These are phyloP conservation scores for Amorpha juglandis DNA, from an alignment of 2,888 invertebrate species.

Conservation along the genomic window DNA sequence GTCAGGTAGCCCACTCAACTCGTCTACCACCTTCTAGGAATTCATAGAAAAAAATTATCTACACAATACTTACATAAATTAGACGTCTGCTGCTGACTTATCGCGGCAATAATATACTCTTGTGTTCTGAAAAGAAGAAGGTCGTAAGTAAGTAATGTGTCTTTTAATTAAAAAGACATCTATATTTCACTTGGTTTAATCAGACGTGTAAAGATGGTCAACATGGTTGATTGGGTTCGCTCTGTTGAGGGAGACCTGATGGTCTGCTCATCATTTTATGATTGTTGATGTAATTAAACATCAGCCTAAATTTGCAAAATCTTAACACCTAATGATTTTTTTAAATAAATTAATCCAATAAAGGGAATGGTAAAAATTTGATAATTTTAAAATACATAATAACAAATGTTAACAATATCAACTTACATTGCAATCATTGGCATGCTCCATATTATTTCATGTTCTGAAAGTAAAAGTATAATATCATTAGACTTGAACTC, in stretches of 20 bases:
- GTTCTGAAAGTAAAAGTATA: not conserved
- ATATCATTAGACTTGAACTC: not conserved
- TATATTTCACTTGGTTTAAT: not conserved
- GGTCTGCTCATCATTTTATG: slow-evolving; percentile 33
- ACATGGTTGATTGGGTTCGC: slow-evolving; percentile 62
- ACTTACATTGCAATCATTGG: not conserved
- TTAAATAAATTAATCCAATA: too few relatives aligned
- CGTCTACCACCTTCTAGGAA: too few relatives aligned
- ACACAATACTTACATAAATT: not conserved
- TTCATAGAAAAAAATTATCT: too few relatives aligned
- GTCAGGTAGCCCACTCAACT: too few relatives aligned
- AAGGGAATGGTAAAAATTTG: too few relatives aligned
- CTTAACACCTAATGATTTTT: too few relatives aligned
- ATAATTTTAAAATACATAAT: too few relatives aligned
- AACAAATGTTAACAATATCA: not conserved
- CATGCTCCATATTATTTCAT: not conserved
- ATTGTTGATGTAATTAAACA: not conserved
- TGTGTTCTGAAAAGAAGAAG: not conserved
- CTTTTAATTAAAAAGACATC: not conserved
- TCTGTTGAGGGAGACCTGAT: slow-evolving; percentile 59
- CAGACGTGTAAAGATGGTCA: slow-evolving; percentile 2
- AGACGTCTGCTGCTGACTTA: not conserved
- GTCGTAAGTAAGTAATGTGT: not conserved
- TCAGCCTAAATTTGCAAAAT: too few relatives aligned
- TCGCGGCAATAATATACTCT: not conserved